Conservation (phyloP, 92 coral and sea anemone genomes). For the Phymanthus crucifer region DNA sequence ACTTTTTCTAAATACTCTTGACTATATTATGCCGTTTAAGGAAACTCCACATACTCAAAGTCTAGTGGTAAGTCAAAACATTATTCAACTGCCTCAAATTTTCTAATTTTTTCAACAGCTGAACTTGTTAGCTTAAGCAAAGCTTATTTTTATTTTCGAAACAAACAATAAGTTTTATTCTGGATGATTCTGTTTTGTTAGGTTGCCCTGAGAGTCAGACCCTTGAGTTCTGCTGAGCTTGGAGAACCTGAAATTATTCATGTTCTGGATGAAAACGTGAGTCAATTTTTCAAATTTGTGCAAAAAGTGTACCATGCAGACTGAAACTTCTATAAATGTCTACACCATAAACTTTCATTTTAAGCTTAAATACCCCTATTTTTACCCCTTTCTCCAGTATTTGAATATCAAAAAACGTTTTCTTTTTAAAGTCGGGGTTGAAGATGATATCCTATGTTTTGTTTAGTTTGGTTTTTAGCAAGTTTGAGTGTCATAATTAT, state of each 20-base stretch:
- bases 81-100: not conserved
- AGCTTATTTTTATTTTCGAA: not conserved
- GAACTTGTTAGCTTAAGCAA: not conserved
- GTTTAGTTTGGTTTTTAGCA: not conserved
- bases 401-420: not conserved
- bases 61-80: constrained; percentile 49
- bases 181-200: constrained; percentile 17
- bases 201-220: constrained; percentile 77
- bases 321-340: not conserved
- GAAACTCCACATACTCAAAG: constrained; percentile 48
- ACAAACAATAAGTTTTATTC: not conserved
- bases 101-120: not conserved
- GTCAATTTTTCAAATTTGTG: constrained; percentile 5
- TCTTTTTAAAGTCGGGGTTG: not conserved
- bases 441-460: not conserved
- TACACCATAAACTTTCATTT: no score
- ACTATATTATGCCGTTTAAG: constrained; percentile 56
- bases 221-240: constrained; percentile 59
- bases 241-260: constrained; percentile 61
- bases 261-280: constrained; percentile 64
- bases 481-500: no score
- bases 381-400: not conserved
- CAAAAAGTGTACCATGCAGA: not conserved
- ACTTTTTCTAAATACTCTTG: not conserved
- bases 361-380: not conserved